Percentiles rank a stretch among this genome's conserved stretches.
These are phyloP conservation scores for Trogon melanurus DNA, from an alignment of 2,113 vertebrate genomes.

Conservation along the genomic window DNA sequence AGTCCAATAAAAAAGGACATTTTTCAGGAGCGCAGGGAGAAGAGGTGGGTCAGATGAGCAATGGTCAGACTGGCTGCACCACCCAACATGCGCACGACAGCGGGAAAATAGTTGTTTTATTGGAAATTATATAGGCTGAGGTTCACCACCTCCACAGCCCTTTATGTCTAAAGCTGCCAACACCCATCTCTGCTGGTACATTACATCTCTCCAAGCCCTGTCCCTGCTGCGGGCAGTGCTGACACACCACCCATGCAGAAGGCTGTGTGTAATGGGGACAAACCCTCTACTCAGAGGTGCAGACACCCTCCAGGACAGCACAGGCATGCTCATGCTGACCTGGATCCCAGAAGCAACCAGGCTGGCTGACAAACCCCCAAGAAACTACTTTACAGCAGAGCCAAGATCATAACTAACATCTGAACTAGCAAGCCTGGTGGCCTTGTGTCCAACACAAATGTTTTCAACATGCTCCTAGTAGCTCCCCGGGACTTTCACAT, in stretches of 20 bases:
- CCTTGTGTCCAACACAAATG: background rate
- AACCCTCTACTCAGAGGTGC: background rate
- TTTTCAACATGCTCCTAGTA: background rate
- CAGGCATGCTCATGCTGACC: background rate
- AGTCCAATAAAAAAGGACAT: background rate
- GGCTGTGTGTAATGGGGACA: background rate
- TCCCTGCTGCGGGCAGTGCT: background rate
- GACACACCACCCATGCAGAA: background rate
- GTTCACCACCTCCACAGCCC: background rate
- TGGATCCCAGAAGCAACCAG: background rate
- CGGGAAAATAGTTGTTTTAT: background rate
- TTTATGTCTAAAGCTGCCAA: background rate
- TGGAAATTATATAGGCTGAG: background rate
- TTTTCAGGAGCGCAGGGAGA: background rate
- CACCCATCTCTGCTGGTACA: background rate
- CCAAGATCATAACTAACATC: background rate
- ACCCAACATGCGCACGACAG: background rate
- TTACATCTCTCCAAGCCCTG: background rate
- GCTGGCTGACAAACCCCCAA: background rate
- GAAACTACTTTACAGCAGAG: background rate
- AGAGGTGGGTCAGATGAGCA: background rate
- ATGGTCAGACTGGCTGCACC: background rate
- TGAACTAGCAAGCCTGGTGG: background rate
- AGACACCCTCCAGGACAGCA: no score
- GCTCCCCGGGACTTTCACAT: no score